Percentiles rank a stretch among this genome's conserved stretches.
Conservation (phyloP, 2,113 vertebrate species). For the Entelurus aequoreus region DNA sequence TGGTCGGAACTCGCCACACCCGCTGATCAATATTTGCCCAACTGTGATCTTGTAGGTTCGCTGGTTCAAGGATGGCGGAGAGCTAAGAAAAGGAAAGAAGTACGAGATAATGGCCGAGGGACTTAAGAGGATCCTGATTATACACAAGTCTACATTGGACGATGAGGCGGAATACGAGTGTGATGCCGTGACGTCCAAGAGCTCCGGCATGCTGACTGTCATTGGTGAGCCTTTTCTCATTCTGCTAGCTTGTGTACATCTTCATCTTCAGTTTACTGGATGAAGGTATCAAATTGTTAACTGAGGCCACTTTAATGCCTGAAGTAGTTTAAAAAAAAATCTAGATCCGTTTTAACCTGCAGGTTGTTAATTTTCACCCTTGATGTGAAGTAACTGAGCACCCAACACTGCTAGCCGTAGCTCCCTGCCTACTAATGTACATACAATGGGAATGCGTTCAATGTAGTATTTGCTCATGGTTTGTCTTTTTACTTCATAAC, state of each 20-base stretch:
- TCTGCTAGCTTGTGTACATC: not conserved
- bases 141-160: conserved; percentile 87
- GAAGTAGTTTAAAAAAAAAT: too few relatives aligned
- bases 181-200: conserved; percentile 86
- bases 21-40: too few relatives aligned
- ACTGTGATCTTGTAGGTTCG: conserved; percentile 72
- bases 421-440: too few relatives aligned
- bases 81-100: conserved; percentile 96
- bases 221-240: conserved; percentile 72
- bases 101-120: conserved; percentile 92
- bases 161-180: conserved; percentile 98
- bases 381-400: not conserved
- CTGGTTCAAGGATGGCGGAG: conserved; percentile 93
- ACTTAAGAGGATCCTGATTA: conserved; percentile 80
- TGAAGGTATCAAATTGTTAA: not conserved
- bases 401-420: too few relatives aligned
- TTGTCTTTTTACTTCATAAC: too few relatives aligned
- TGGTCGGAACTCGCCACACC: too few relatives aligned
- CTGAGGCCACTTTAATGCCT: too few relatives aligned
- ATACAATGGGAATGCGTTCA: too few relatives aligned
- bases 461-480: too few relatives aligned
- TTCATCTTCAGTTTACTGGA: not conserved
- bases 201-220: conserved; percentile 89
- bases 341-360: not conserved
- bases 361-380: not conserved